Evolutionary conservation across 2,113 vertebrate species (phyloP).

Genomic region (Pseudolaguvia tuberculata): DNA sequence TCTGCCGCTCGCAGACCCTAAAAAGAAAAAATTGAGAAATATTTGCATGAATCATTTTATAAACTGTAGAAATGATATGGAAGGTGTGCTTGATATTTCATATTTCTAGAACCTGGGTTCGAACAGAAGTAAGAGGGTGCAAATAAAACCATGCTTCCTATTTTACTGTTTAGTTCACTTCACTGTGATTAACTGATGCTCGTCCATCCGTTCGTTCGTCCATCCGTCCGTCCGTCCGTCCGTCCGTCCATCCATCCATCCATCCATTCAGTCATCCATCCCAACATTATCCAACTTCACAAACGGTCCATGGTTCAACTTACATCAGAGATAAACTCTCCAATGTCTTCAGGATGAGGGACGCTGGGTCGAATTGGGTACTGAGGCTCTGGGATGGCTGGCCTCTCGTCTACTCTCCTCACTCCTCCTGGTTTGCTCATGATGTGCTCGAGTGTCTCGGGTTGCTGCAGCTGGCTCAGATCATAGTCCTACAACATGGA

Average conservation of each 20-base stretch:
- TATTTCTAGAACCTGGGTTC: not conserved
- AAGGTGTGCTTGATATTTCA: not conserved
- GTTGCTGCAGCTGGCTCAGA: constrained; percentile 94
- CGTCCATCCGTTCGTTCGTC: not conserved
- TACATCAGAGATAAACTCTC: constrained; percentile 96
- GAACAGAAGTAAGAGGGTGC: not conserved
- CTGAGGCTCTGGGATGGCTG: constrained; percentile 88
- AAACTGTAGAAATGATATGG: not conserved
- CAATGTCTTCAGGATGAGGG: constrained; percentile 94
- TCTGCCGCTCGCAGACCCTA: constrained; percentile 90
- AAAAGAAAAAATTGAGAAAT: not conserved
- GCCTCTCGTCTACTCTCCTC: constrained; percentile 91
- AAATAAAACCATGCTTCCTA: not conserved
- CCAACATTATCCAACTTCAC: not conserved
- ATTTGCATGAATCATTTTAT: not conserved
- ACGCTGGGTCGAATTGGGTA: constrained; percentile 87
- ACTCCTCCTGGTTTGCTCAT: constrained; percentile 85
- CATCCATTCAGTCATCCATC: not conserved
- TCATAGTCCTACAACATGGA: constrained; percentile 68
- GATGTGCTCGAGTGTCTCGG: constrained; percentile 88
- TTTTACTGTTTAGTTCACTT: constrained; percentile 14
- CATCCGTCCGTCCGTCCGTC: not conserved
- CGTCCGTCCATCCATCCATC: not conserved
- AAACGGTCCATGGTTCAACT: constrained; percentile 36
- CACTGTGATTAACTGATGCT: constrained; percentile 13